phyloP scores from a whole-genome alignment of 2,888 invertebrate genomes.

The Archips xylosteana region DNA sequence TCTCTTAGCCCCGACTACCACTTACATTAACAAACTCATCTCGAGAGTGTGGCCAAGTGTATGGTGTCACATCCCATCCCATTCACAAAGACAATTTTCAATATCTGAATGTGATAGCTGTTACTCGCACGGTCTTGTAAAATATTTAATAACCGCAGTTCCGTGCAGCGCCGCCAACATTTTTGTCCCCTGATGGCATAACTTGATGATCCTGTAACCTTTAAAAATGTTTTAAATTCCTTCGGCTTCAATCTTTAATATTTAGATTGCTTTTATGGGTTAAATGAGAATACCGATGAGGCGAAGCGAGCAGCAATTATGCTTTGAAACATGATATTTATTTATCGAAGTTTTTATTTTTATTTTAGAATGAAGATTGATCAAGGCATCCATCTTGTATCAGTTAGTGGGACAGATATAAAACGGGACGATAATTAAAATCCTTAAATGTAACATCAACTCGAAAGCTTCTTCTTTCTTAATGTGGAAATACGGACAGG shows the following conservation, averaged over 20 bases:
- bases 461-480: not conserved
- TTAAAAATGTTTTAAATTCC: conserved; percentile 31
- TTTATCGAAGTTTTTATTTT: conserved; percentile 4
- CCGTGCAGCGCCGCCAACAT: conserved; percentile 12
- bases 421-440: not conserved
- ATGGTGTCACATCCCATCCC: not conserved
- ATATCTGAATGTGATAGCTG: conserved; percentile 25
- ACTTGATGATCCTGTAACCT: conserved; percentile 26
- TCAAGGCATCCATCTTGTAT: not conserved
- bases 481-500: not conserved
- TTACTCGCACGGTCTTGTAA: conserved; percentile 22
- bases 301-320: conserved; percentile 7
- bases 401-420: not conserved
- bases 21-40: conserved; percentile 13
- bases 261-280: conserved; percentile 18
- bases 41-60: not conserved
- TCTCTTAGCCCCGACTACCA: not conserved
- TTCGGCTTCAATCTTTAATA: conserved; percentile 7
- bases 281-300: conserved; percentile 8
- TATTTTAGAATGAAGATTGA: conserved; percentile 4
- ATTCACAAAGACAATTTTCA: conserved; percentile 32
- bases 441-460: not conserved
- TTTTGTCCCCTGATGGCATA: conserved; percentile 22
- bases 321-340: not conserved
- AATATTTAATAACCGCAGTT: conserved; percentile 37